Conservation (phyloP, 2,888 invertebrate genomes). For the Cephus sareptanus region DNA sequence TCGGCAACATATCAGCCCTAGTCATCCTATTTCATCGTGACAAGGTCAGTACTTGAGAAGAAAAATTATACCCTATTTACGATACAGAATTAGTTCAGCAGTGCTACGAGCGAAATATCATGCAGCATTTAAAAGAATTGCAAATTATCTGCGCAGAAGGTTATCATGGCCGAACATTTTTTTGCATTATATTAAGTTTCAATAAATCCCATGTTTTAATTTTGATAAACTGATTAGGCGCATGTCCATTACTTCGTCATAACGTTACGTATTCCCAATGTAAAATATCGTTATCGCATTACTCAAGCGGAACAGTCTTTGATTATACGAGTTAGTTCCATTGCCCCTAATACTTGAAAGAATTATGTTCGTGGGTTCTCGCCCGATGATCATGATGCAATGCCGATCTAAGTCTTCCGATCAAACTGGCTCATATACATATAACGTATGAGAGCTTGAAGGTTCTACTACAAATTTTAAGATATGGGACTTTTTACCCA, state of each 20-base stretch:
- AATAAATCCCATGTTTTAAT: background rate
- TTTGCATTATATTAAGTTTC: background rate
- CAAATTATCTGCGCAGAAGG: background rate
- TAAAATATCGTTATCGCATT: background rate
- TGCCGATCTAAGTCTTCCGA: background rate
- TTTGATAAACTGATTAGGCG: background rate
- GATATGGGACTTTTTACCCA: background rate
- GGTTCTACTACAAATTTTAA: too few relatives aligned
- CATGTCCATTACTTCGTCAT: background rate
- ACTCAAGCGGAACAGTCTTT: background rate
- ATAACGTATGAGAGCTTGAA: background rate
- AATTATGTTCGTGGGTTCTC: background rate
- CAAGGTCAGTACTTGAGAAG: slow-evolving; percentile 62
- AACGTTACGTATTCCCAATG: background rate
- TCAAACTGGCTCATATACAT: background rate
- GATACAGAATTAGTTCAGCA: background rate
- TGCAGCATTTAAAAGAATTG: background rate
- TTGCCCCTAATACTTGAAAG: background rate
- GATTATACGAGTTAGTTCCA: background rate
- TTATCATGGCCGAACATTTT: background rate
- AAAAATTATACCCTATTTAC: background rate
- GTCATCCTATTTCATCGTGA: slow-evolving; percentile 78
- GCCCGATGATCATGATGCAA: background rate
- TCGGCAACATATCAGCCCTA: slow-evolving; percentile 83
- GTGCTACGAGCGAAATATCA: background rate